Evolutionary conservation across 2,888 invertebrate species (phyloP).

Genomic region (Nomada goodeniana): DNA sequence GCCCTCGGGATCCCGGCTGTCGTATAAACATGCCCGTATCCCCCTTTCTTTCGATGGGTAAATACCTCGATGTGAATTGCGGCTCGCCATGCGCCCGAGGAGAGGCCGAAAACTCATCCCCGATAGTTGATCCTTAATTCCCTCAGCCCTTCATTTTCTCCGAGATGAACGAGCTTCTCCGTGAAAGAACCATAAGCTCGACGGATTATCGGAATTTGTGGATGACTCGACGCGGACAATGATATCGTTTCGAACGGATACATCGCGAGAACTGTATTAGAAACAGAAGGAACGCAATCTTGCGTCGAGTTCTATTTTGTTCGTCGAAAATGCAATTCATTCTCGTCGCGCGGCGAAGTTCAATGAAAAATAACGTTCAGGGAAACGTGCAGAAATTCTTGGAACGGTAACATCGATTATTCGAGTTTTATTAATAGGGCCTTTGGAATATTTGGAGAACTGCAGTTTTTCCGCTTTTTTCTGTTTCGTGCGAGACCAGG

Average conservation of each 20-base stretch:
- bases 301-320: no score
- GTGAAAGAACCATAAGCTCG: not conserved
- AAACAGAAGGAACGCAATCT: not conserved
- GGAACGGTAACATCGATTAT: no score
- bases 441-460: no score
- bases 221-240: not conserved
- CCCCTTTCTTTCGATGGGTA: conserved; percentile 61
- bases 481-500: conserved; percentile 14
- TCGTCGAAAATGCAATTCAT: no score
- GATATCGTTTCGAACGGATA: not conserved
- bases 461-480: no score
- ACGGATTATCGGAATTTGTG: conserved; percentile 1
- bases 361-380: no score
- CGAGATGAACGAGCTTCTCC: not conserved
- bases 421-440: no score
- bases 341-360: no score
- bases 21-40: conserved; percentile 64
- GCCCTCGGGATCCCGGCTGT: conserved; percentile 42
- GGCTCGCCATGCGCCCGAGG: not conserved
- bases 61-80: conserved; percentile 59
- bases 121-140: conserved; percentile 59
- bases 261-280: not conserved
- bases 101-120: conserved; percentile 24
- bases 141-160: conserved; percentile 41
- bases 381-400: no score